phyloP scores from a whole-genome alignment of 2,797 vertebrate species.

The Sebastes kiyomatsui region DNA sequence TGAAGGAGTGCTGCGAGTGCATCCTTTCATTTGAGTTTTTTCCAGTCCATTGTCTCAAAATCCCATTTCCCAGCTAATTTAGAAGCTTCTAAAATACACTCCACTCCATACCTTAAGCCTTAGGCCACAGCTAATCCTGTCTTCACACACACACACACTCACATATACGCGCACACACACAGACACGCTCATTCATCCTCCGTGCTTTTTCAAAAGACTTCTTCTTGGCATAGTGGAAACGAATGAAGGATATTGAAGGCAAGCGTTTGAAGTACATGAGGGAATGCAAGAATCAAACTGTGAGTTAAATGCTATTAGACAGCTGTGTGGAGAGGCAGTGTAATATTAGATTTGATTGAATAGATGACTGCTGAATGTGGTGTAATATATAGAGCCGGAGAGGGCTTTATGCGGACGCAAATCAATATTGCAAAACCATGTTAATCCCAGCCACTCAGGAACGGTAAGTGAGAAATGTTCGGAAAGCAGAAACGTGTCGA shows the following conservation, averaged over 20 bases:
- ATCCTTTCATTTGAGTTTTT: conserved; percentile 79
- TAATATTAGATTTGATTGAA: conserved; percentile 84
- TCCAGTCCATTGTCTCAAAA: conserved; percentile 81
- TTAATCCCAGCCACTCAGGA: conserved; percentile 67
- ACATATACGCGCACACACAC: conserved; percentile 6
- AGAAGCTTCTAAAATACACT: conserved; percentile 83
- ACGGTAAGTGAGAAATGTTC: conserved; percentile 26
- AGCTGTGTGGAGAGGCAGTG: conserved; percentile 77
- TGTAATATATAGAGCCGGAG: conserved; percentile 78
- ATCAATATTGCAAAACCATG: conserved; percentile 75
- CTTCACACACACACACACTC: conserved; percentile 51
- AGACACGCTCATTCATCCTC: conserved; percentile 72
- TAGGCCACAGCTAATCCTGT: conserved; percentile 81
- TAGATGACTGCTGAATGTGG: conserved; percentile 77
- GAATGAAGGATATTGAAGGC: conserved; percentile 76
- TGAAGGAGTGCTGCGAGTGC: conserved; percentile 72
- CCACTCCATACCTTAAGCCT: conserved; percentile 82
- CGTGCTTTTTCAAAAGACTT: conserved; percentile 79
- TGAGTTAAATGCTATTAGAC: conserved; percentile 84
- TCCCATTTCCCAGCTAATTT: conserved; percentile 84
- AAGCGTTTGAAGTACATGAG: conserved; percentile 81
- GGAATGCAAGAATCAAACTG: conserved; percentile 80
- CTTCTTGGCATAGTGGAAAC: conserved; percentile 77
- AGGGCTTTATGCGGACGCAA: conserved; percentile 73
- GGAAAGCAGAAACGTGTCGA: conserved; percentile 17